These are phyloP conservation scores for Drosophila subpulchrella DNA, from an alignment of 1,140 invertebrate genomes.

Conservation along the genomic window DNA sequence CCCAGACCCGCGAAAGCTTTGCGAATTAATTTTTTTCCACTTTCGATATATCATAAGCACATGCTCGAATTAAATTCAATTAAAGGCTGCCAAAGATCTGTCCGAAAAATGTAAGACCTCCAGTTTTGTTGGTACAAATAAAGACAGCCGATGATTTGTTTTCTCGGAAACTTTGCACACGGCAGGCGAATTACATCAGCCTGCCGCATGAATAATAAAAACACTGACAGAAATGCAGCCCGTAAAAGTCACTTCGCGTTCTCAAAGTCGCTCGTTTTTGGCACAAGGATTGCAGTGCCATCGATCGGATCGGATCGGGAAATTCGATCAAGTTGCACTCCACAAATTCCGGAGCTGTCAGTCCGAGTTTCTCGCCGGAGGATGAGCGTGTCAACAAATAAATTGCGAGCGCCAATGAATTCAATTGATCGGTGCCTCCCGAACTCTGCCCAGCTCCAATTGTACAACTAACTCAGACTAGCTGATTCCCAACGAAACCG, in stretches of 20 bases:
- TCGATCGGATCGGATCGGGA: constrained; percentile 1
- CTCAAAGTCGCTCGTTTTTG: constrained; percentile 18
- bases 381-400: constrained; percentile 57
- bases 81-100: constrained; percentile 60
- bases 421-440: constrained; percentile 61
- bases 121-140: constrained; percentile 38
- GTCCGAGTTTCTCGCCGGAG: constrained; percentile 22
- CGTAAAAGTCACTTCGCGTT: constrained; percentile 30
- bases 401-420: constrained; percentile 56
- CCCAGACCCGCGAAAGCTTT: constrained; percentile 18
- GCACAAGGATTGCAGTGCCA: constrained; percentile 23
- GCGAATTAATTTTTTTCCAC: constrained; percentile 43
- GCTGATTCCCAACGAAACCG: constrained; percentile 74
- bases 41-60: constrained; percentile 16
- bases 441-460: constrained; percentile 46
- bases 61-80: constrained; percentile 65
- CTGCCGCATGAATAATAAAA: constrained; percentile 30
- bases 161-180: constrained; percentile 55
- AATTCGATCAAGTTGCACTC: constrained; percentile 24
- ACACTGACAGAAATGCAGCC: constrained; percentile 15
- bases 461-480: constrained; percentile 69
- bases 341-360: constrained; percentile 33
- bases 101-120: constrained; percentile 37
- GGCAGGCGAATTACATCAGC: constrained; percentile 59
- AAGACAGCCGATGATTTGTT: constrained; percentile 49